phyloP scores from a whole-genome alignment of 2,113 vertebrate genomes.

The Dasyurus viverrinus region DNA sequence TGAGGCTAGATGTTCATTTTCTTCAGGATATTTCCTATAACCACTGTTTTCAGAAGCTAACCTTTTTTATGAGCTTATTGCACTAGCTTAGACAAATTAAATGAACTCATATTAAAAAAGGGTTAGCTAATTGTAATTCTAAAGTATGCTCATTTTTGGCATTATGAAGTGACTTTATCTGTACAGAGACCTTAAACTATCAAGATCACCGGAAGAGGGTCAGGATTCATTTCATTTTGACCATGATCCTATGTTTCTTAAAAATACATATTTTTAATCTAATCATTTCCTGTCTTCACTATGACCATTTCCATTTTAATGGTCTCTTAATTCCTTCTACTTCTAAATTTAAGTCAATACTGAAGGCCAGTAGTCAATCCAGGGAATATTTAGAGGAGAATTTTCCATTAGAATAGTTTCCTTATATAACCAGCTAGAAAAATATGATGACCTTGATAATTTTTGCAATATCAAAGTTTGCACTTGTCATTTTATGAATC shows the following conservation, averaged over 20 bases:
- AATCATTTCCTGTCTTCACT: constrained; percentile 68
- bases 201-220: constrained; percentile 47
- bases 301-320: constrained; percentile 65
- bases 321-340: constrained; percentile 53
- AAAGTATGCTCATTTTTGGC: constrained; percentile 21
- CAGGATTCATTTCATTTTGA: constrained; percentile 45
- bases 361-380: constrained; percentile 40
- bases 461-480: constrained; percentile 33
- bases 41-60: not conserved
- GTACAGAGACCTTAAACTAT: constrained; percentile 42
- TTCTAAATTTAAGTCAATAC: constrained; percentile 58
- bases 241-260: constrained; percentile 39
- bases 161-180: constrained; percentile 42
- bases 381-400: constrained; percentile 53
- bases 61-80: constrained; percentile 3
- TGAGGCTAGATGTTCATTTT: constrained; percentile 7
- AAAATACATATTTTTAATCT: constrained; percentile 59
- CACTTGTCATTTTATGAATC: constrained; percentile 54
- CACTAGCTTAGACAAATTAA: constrained; percentile 33
- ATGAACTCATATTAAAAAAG: constrained; percentile 11
- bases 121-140: constrained; percentile 52
- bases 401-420: constrained; percentile 67
- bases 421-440: constrained; percentile 31
- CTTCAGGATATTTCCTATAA: not conserved
- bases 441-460: constrained; percentile 43